Evolutionary conservation across 1,140 invertebrate genomes (phyloP), one percentile per base, ranked within the genome.

Genomic region (Eriocheir sinensis): DNA sequence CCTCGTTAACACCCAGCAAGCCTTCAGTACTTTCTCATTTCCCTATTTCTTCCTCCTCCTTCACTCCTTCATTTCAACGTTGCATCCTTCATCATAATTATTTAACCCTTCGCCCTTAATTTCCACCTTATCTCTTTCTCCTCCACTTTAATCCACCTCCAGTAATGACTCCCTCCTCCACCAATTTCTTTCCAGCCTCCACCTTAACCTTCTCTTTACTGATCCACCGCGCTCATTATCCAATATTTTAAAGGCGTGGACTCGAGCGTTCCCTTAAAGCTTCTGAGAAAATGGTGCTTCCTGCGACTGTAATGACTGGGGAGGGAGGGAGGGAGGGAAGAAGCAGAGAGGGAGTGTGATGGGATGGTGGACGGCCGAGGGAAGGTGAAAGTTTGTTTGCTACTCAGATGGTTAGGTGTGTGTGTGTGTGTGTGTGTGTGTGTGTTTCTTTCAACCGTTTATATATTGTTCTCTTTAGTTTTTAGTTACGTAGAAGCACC

Each of bases 191-290:
- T 1, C 53, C 90, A 17, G 9, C 53, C 32, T 79, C 53, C 30
- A 32, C 89, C 89, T 38, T 34, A 86, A 2, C 34, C 27, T 83
- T n/a, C n/a, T 21, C 85, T 53, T 38, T 32, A 2, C 44, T 53
- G 12, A n/a, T 48, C 44, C 38, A 17, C 41, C 27, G 21, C 40
- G 91, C 79, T 92, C 91, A 92, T 92, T 92, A 92, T 92, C 91
- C 91, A 92, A 85, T 92, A 92, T 92, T 85, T 92, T 48, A 79
- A 48, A 79, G 40, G 21, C 86, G 30, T 48, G 53, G n/a, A 72
- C 30, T 15, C 30, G 34, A 9, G 38, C 60, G 27, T 90, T 38
- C 53, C 40, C 32, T 72, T 30, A 15, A 81, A 72, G 48, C 34
- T 34, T 36, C 81, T 34, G 48, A 38, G 32, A 34, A 40, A 83